These are phyloP conservation scores for Microtus californicus DNA, from an alignment of 2,797 vertebrate genomes.

Conservation along the genomic window DNA sequence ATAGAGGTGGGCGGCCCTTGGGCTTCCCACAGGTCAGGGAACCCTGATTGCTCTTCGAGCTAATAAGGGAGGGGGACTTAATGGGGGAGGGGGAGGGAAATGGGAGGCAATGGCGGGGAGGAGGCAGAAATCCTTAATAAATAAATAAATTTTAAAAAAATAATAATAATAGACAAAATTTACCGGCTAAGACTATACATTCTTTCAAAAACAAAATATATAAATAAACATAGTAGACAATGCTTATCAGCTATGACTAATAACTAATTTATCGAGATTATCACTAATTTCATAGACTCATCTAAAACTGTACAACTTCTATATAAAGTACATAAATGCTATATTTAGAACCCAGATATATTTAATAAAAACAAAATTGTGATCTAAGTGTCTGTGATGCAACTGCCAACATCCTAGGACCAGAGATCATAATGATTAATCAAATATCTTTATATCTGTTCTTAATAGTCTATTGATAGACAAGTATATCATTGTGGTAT, in stretches of 20 bases:
- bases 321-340: not conserved
- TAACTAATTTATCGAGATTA: not conserved
- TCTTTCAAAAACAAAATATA: not conserved
- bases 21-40: no score
- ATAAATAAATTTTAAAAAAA: no score
- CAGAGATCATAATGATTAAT: not conserved
- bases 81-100: no score
- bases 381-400: not conserved
- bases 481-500: not conserved
- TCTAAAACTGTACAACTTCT: not conserved
- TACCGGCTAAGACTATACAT: no score
- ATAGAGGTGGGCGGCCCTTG: no score
- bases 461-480: not conserved
- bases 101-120: no score
- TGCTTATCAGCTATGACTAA: not conserved
- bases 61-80: no score
- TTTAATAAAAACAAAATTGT: constrained; percentile 2
- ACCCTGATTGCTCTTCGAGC: no score
- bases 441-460: not conserved
- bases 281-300: not conserved
- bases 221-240: not conserved
- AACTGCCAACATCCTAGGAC: not conserved
- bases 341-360: not conserved
- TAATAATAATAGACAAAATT: no score
- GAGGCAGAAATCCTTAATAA: no score